Conservation (phyloP, 2,113 vertebrate genomes). For the Pangasianodon hypophthalmus region DNA sequence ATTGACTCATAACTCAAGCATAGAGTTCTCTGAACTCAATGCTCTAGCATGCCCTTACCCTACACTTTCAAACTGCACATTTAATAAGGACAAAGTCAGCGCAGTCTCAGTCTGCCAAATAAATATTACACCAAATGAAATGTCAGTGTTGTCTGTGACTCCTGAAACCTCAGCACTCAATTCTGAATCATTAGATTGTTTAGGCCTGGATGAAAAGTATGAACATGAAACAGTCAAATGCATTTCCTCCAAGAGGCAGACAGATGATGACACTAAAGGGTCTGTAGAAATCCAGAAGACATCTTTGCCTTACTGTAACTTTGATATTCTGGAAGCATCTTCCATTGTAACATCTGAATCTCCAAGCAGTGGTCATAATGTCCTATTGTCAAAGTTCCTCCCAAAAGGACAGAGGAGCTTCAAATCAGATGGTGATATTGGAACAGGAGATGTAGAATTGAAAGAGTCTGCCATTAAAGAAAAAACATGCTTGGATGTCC, state of each 20-base stretch:
- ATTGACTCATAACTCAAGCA: conserved; percentile 29
- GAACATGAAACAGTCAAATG: not conserved
- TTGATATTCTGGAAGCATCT: conserved; percentile 22
- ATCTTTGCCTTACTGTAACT: not conserved
- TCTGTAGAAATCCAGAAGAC: conserved; percentile 14
- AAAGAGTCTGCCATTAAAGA: not conserved
- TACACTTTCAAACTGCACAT: not conserved
- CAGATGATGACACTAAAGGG: not conserved
- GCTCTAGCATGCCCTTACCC: conserved; percentile 37
- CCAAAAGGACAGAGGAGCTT: not conserved
- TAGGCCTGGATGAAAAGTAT: not conserved
- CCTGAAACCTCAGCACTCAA: conserved; percentile 19
- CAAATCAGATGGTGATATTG: not conserved
- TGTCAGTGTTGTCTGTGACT: not conserved
- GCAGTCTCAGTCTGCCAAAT: not conserved
- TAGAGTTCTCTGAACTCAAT: conserved; percentile 47
- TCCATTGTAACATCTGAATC: conserved; percentile 13
- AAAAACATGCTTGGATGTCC: not conserved
- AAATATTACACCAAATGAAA: conserved; percentile 16
- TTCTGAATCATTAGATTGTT: not conserved
- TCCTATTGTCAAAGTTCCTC: not conserved
- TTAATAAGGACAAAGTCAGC: not conserved
- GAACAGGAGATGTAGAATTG: not conserved
- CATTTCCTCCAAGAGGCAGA: not conserved
- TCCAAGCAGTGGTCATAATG: not conserved